Evolutionary conservation across 2,797 vertebrate genomes (phyloP).

Genomic region (Gymnoscopelus braueri): DNA sequence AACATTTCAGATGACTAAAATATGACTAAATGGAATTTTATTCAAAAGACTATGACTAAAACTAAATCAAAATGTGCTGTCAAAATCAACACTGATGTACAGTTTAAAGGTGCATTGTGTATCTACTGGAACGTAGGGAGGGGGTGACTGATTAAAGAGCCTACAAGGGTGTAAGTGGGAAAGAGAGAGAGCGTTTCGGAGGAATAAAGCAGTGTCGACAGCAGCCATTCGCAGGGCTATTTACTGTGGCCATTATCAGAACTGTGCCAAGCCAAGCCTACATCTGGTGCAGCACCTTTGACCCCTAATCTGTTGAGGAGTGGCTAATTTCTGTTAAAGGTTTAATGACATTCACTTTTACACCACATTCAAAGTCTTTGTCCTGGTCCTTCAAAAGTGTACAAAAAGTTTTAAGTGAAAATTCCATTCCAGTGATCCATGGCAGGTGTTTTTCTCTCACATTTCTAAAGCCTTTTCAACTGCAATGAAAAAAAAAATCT

Average conservation of each 20-base stretch:
- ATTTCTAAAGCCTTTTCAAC: no score
- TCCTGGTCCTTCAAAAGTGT: no score
- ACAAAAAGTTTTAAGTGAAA: no score
- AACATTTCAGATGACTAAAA: no score
- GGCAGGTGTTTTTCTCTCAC: no score
- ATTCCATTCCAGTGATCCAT: no score
- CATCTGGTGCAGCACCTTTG: conserved; percentile 42
- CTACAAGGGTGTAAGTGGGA: conserved; percentile 27
- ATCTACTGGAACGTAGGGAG: conserved; percentile 47
- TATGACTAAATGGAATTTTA: no score
- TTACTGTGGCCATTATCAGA: conserved; percentile 41
- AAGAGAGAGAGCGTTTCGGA: background rate
- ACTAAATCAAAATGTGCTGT: no score
- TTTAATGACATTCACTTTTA: no score
- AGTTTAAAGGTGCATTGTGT: background rate
- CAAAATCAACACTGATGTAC: background rate
- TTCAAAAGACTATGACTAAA: no score
- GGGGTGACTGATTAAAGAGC: conserved; percentile 72
- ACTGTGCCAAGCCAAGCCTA: conserved; percentile 9
- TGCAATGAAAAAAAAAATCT: no score
- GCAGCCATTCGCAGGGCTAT: conserved; percentile 64
- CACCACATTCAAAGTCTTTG: no score
- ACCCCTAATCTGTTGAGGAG: conserved; percentile 46
- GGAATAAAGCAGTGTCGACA: conserved; percentile 39
- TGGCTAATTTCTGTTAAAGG: conserved; percentile 45